Percentiles rank a stretch among this genome's conserved stretches.
Conservation (phyloP, 2,113 vertebrate species). For the Cisticola juncidis region DNA sequence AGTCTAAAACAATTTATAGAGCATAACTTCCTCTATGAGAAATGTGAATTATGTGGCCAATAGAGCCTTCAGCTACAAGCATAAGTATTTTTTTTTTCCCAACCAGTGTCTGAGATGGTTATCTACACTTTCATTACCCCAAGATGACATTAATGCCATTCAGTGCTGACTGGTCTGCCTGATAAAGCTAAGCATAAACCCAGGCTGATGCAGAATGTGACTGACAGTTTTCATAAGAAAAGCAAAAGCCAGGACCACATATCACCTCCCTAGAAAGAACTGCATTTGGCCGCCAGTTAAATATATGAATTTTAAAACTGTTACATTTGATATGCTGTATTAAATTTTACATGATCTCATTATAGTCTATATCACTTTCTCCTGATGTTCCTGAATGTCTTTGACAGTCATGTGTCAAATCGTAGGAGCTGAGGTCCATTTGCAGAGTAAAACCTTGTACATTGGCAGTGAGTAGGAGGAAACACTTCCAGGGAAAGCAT, state of each 20-base stretch:
- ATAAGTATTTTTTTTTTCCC: neutral
- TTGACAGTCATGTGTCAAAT: neutral
- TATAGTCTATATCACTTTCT: neutral
- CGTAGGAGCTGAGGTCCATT: neutral
- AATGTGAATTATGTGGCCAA: neutral
- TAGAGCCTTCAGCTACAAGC: conserved; percentile 10
- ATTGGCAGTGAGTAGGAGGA: neutral
- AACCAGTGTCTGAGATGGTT: neutral
- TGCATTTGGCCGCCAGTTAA: neutral
- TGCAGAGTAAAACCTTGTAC: neutral
- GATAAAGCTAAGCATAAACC: conserved; percentile 1
- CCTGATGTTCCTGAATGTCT: neutral
- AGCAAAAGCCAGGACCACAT: neutral
- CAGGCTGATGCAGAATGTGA: neutral
- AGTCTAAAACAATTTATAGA: conserved; percentile 10
- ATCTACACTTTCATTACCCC: conserved; percentile 17
- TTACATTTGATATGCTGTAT: neutral
- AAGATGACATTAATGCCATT: conserved; percentile 7
- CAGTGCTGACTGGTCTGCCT: neutral
- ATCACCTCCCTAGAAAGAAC: neutral
- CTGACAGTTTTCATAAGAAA: neutral
- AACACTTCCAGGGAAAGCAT: neutral
- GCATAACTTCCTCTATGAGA: neutral
- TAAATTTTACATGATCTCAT: neutral
- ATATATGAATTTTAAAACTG: neutral